Conservation (phyloP, 2,113 vertebrate species). For the Abramis brama region DNA sequence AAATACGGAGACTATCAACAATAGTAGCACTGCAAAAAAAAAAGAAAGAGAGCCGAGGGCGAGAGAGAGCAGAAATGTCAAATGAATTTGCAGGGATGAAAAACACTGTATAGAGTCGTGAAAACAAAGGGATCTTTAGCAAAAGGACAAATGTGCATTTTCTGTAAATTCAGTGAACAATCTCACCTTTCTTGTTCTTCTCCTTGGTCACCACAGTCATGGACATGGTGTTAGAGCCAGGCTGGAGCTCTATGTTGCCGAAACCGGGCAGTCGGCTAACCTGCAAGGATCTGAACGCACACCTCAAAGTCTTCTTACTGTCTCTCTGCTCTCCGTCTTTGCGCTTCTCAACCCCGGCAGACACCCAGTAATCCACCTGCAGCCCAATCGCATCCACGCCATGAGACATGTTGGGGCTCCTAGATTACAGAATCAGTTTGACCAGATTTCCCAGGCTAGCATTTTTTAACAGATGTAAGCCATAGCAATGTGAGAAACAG, state of each 20-base stretch:
- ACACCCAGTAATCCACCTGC: constrained; percentile 85
- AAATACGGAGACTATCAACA: not conserved
- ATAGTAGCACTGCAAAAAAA: not conserved
- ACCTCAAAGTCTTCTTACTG: constrained; percentile 79
- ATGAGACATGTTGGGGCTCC: constrained; percentile 74
- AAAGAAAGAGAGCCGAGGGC: not conserved
- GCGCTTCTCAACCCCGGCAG: constrained; percentile 71
- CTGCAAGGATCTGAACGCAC: constrained; percentile 79
- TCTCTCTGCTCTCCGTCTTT: constrained; percentile 79
- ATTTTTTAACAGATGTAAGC: not conserved
- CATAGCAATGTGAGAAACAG: not conserved
- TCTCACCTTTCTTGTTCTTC: constrained; percentile 82
- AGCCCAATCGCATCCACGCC: constrained; percentile 78
- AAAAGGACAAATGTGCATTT: not conserved
- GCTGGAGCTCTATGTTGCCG: constrained; percentile 66
- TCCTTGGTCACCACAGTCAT: constrained; percentile 85
- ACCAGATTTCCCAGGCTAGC: not conserved
- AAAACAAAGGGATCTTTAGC: not conserved
- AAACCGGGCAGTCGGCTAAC: constrained; percentile 77
- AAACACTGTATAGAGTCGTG: not conserved
- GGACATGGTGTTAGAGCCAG: constrained; percentile 75
- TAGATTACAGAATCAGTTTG: constrained; percentile 34
- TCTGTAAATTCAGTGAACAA: not conserved
- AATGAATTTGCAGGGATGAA: not conserved
- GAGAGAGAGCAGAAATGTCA: constrained; percentile 5